phyloP scores from a whole-genome alignment of 1,140 invertebrate species.

The Macrocentrus cingulum region DNA sequence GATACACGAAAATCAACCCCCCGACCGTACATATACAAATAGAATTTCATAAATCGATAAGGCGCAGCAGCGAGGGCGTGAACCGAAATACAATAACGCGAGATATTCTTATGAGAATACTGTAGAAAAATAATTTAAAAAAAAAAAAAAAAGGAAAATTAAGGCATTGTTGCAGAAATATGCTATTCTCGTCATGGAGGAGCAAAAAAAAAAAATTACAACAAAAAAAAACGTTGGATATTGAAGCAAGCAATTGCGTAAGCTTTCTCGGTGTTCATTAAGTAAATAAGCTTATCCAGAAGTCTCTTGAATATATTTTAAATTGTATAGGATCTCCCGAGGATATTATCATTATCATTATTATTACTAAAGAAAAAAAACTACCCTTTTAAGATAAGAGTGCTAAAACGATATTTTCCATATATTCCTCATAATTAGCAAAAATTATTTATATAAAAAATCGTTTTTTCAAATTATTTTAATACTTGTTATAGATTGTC shows the following conservation, averaged over 20 bases:
- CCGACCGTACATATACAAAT: constrained; percentile 7
- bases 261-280: constrained; percentile 33
- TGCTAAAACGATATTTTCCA: no score
- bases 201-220: no score
- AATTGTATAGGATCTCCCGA: constrained; percentile 25
- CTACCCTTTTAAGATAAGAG: background rate
- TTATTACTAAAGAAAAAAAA: constrained; percentile 10
- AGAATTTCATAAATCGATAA: constrained; percentile 21
- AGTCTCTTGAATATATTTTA: constrained; percentile 21
- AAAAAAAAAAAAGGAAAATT: constrained; percentile 14
- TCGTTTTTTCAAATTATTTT: no score
- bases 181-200: constrained; percentile 8
- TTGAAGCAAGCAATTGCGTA: constrained; percentile 25
- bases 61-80: constrained; percentile 28
- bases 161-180: constrained; percentile 16
- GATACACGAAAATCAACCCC: constrained; percentile 1
- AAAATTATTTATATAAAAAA: no score
- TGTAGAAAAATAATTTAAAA: background rate
- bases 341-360: no score
- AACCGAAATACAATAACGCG: constrained; percentile 8
- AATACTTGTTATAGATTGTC: no score
- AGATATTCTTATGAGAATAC: background rate
- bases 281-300: constrained; percentile 11
- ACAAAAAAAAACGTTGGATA: no score
- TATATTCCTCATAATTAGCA: no score